phyloP scores from a whole-genome alignment of 2,797 vertebrate genomes.

The Xenentodon cancila region DNA sequence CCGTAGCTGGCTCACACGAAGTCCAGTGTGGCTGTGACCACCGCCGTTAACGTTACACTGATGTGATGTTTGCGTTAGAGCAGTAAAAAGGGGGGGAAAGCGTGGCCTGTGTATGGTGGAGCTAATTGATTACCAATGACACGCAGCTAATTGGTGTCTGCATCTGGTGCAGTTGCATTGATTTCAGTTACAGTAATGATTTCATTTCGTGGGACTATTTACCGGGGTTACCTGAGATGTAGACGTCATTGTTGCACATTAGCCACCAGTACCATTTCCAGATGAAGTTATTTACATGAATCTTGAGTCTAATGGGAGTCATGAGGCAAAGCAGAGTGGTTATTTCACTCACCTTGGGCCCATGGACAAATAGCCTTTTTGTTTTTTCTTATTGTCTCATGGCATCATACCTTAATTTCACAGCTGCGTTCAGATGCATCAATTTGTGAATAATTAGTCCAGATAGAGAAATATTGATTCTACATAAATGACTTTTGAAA shows the following conservation, averaged over 20 bases:
- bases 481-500: too few relatives aligned
- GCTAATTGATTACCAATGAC: slow-evolving; percentile 51
- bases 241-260: neutral
- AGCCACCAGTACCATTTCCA: neutral
- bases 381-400: neutral
- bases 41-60: neutral
- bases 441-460: neutral
- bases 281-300: slow-evolving; percentile 12
- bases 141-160: slow-evolving; percentile 42
- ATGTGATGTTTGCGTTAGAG: neutral
- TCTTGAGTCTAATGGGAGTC: neutral
- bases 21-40: neutral
- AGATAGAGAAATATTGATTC: neutral
- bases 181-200: neutral
- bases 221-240: neutral
- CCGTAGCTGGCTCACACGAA: slow-evolving; percentile 16
- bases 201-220: neutral
- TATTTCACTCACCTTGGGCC: neutral
- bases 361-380: neutral
- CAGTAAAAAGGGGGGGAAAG: neutral
- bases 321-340: neutral
- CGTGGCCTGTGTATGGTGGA: slow-evolving; percentile 34
- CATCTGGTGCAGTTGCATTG: neutral
- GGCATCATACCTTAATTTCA: neutral
- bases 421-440: neutral